Conservation (phyloP, 2,888 invertebrate species). For the Apamea monoglypha region DNA sequence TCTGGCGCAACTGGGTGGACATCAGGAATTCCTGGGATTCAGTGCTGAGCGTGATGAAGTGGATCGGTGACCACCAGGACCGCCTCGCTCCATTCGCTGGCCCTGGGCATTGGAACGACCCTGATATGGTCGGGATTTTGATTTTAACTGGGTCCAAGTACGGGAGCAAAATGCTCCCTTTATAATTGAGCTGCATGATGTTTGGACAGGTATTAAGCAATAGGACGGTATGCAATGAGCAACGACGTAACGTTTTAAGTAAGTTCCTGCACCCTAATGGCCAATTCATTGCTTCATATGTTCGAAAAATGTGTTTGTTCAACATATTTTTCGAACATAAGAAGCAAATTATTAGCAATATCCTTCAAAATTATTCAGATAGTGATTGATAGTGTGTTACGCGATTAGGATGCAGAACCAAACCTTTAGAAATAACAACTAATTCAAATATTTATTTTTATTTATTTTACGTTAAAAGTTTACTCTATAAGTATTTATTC, state of each 20-base stretch:
- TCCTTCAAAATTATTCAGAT: too few relatives aligned
- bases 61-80: slow-evolving; percentile 92
- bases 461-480: neutral
- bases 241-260: neutral
- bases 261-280: neutral
- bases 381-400: too few relatives aligned
- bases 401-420: neutral
- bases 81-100: slow-evolving; percentile 90
- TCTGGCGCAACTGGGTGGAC: slow-evolving; percentile 93
- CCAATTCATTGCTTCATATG: too few relatives aligned
- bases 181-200: neutral
- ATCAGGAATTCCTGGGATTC: slow-evolving; percentile 92
- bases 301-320: too few relatives aligned
- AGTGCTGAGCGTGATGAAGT: slow-evolving; percentile 89
- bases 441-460: neutral
- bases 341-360: too few relatives aligned
- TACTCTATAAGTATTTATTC: slow-evolving; percentile 40
- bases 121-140: slow-evolving; percentile 91
- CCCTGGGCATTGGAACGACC: slow-evolving; percentile 94
- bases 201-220: neutral
- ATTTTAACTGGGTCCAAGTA: neutral
- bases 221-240: neutral
- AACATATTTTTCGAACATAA: too few relatives aligned
- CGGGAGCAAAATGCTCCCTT: neutral
- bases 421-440: neutral